Conservation (phyloP, 2,888 invertebrate genomes). For the Octonoba sinensis region DNA sequence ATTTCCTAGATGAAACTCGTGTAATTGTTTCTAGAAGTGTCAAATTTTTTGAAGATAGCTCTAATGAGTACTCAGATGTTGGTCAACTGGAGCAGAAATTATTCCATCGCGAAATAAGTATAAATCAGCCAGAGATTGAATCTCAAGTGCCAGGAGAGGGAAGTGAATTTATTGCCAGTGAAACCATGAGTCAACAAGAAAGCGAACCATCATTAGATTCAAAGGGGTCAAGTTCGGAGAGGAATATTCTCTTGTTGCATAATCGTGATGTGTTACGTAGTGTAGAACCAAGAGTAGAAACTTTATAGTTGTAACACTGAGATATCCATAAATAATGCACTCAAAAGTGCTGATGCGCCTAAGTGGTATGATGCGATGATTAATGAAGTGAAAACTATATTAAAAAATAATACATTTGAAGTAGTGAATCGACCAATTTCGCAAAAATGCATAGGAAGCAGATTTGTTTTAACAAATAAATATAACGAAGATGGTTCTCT, state of each 20-base stretch:
- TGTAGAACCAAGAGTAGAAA: background rate
- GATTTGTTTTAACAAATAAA: constrained; percentile 9
- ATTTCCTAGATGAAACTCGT: background rate
- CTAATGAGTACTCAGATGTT: background rate
- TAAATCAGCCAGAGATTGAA: background rate
- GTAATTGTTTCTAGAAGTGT: background rate
- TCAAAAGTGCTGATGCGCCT: background rate
- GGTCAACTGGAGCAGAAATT: background rate
- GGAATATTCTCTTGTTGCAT: background rate
- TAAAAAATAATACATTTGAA: constrained; percentile 16
- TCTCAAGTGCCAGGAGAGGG: background rate
- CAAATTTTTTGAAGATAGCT: background rate
- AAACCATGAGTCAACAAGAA: background rate
- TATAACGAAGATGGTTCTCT: background rate
- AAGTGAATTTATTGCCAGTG: background rate
- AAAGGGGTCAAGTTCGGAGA: background rate
- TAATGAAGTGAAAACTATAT: background rate
- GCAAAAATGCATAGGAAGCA: background rate
- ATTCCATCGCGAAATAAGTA: background rate
- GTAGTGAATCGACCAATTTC: background rate
- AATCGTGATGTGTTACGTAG: background rate
- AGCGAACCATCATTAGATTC: background rate
- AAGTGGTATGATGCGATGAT: background rate
- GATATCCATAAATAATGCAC: background rate
- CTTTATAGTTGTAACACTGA: background rate